Evolutionary conservation across 2,888 invertebrate genomes (phyloP), one percentile per base, ranked within the genome.

Genomic region (Chironomus tentans): DNA sequence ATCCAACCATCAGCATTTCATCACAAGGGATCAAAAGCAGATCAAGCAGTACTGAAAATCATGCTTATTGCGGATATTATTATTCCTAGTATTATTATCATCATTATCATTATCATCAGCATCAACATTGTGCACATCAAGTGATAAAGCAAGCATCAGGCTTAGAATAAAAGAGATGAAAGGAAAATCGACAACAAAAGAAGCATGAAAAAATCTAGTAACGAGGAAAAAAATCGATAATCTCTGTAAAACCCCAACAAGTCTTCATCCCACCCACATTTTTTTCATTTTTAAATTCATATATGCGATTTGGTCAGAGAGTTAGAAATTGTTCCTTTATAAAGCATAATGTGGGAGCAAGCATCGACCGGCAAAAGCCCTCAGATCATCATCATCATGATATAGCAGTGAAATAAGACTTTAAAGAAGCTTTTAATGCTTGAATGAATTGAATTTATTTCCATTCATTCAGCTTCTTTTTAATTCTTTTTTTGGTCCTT

Each of bases 401-500:
- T 70, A 7, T 50, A 48, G 72, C 24, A 50, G 18, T 50, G 50
- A 72, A 50, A 50, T 68, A 15, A 21, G 56, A 22, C 3, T 61
- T 72, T 72, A 72, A 72, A 61, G 72, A 50, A 56, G 72, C 72
- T 72, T 61, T 72, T 28, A 72, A 38, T 72, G 72, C 61, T 72
- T 4, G 13, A 50, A 50, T 50, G 28, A n/a, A n/a, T n/a, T n/a
- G n/a, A n/a, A n/a, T n/a, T n/a, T n/a, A n/a, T n/a, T n/a, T n/a
- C n/a, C n/a, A n/a, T n/a, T n/a, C n/a, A n/a, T n/a, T n/a, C 5
- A 4, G 28, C 28, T 6, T 28, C 28, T 3, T 28, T 6, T 28
- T 28, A 6, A 5, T 28, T 6, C 6, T 28, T 1, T n/a, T n/a
- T 6, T 28, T 28, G 28, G 5, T 28, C 5, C 5, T 28, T 28